phyloP scores from a whole-genome alignment of 2,888 invertebrate genomes.

The Eupeodes luniger region DNA sequence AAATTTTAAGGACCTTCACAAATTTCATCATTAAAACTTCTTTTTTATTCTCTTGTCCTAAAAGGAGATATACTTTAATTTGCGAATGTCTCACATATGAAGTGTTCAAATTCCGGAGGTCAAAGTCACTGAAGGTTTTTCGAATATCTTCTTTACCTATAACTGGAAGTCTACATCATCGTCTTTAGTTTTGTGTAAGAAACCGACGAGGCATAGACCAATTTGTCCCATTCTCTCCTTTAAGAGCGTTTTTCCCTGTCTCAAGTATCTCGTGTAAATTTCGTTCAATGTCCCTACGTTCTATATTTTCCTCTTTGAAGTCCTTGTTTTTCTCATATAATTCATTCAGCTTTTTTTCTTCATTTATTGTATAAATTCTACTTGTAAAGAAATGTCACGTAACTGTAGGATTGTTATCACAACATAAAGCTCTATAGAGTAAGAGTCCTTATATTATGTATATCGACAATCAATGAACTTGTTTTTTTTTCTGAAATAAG shows the following conservation, averaged over 20 bases:
- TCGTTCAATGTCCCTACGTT: neutral
- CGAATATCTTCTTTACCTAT: no score
- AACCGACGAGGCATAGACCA: no score
- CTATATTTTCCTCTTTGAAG: neutral
- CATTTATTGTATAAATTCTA: neutral
- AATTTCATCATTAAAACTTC: no score
- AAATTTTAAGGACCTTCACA: no score
- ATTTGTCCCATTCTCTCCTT: no score
- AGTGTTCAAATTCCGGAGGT: no score
- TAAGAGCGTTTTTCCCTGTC: neutral
- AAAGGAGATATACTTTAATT: no score
- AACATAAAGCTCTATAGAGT: constrained; percentile 51
- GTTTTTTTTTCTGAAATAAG: constrained; percentile 3
- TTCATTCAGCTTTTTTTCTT: constrained; percentile 2
- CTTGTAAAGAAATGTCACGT: constrained; percentile 57
- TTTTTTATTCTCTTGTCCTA: no score
- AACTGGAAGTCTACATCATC: no score
- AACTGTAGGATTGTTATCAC: constrained; percentile 59
- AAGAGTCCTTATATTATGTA: constrained; percentile 1
- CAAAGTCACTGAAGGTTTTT: no score
- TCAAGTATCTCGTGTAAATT: neutral
- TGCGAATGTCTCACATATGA: no score
- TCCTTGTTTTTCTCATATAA: neutral
- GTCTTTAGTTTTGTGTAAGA: no score
- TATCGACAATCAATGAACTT: constrained; percentile 66